Percentiles rank a stretch among this genome's conserved stretches.
Conservation (phyloP, 2,113 vertebrate genomes). For the Columba livia region DNA sequence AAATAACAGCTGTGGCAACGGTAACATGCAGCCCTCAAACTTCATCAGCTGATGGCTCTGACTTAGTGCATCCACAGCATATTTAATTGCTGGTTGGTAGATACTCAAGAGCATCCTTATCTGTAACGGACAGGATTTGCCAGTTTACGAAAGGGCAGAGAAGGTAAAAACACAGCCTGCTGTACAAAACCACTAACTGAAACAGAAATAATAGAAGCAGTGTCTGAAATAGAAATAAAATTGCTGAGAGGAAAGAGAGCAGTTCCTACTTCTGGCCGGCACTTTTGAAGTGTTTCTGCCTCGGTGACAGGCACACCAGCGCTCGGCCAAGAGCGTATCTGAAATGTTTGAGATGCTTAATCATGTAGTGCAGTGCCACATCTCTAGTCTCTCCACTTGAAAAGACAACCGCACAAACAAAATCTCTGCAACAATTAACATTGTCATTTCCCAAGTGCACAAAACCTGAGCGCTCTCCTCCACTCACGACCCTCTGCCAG, state of each 20-base stretch:
- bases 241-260: not conserved
- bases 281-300: not conserved
- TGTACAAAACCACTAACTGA: not conserved
- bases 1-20: not conserved
- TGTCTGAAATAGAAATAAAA: constrained; percentile 1
- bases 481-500: not conserved
- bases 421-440: not conserved
- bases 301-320: not conserved
- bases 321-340: not conserved
- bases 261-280: not conserved
- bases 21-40: not conserved
- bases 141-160: not conserved
- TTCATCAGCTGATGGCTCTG: not conserved
- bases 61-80: not conserved
- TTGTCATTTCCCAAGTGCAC: not conserved
- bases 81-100: not conserved
- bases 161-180: not conserved
- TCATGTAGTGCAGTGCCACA: rapidly evolving
- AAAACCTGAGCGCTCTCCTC: not conserved
- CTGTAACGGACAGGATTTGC: not conserved
- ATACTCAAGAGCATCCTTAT: not conserved
- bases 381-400: not conserved
- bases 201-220: not conserved
- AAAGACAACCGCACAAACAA: not conserved
- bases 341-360: not conserved